Evolutionary conservation across 2,113 vertebrate species (phyloP), one percentile per base, ranked within the genome.

Genomic region (Antechinus flavipes): DNA sequence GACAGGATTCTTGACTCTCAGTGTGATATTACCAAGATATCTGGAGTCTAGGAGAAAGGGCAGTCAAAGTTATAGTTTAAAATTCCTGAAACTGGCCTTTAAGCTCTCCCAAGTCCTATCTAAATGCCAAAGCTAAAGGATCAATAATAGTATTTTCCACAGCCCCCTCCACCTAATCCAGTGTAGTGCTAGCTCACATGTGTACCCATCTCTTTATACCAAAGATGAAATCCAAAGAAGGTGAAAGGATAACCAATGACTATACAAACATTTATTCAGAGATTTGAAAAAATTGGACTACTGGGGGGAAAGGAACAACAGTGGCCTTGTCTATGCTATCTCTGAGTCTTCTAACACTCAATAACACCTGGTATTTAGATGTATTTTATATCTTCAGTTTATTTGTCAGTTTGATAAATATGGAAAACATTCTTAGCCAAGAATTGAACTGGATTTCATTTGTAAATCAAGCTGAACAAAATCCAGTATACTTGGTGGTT

Each of bases 401-500:
- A 96, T 95, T 90, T 55, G 98, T 98, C 98, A 98, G 90, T 95
- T 96, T 98, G 98, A 98, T 97, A 98, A 98, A 98, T 98, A 95
- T 90, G 94, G 92, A 97, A 97, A 97, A 93, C 25, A 91, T 68
- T 91, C 95, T 94, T 93, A 96, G 98, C 98, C 98, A 98, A 97
- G 89, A 98, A 96, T 91, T 47, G 1, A 98, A 95, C 92, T 97
- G 97, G 97, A 97, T 98, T 97, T 97, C 91, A 92, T 97, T 98
- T 98, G 91, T 96, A 97, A 95, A 96, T 97, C 97, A 98, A 97
- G 97, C 97, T 98, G 90, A 98, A 98, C 58, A 98, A 97, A 97
- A 89, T 54, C 91, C 61, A 26, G 50, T 93, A 96, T 92, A 95
- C 96, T 98, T 94, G 68, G 97, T 97, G 90, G 94, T 97, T 96